Evolutionary conservation across 2,888 invertebrate species (phyloP), one percentile per base, ranked within the genome.

Genomic region (Cactoblastis cactorum): DNA sequence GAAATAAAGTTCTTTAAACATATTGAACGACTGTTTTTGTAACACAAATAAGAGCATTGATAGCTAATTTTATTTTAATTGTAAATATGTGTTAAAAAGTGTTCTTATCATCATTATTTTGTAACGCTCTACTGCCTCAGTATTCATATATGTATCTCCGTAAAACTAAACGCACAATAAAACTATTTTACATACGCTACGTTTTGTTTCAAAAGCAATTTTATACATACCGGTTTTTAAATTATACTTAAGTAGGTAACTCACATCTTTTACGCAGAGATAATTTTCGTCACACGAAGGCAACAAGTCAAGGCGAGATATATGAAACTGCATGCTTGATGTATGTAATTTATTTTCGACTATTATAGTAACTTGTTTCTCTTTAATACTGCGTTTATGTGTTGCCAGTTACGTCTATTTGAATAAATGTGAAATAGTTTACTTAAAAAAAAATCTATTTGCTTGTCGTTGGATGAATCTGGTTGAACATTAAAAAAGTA

Each of bases 341-440:
- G 63, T 71, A 63, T 57, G 55, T 70, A 73, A 71, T 67, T 56
- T 70, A 71, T 73, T 65, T 70, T 28, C 38, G 47, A 55, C 14
- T 60, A 63, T 63, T 34, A 49, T 33, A 34, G 49, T 47, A 41
- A 49, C 41, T 34, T 41, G 39, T 49, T 49, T 39, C 19, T 17
- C 28, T 11, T 18, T 11, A 39, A 15, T 37, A 24, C 28, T 11
- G 19, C 3, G 39, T 19, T 9, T 8, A 39, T 2, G 18, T 39
- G 18, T 18, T 34, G n/a, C 3, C n/a, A n/a, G n/a, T n/a, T n/a
- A n/a, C n/a, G n/a, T n/a, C 22, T 22, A 22, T 22, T 6, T 22
- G 22, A 6, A 4, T 22, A 22, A 4, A 22, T 22, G 22, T 22
- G n/a, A n/a, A n/a, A n/a, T n/a, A n/a, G n/a, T 39, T 39, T 37